Evolutionary conservation across 2,797 vertebrate species (phyloP), one percentile per base, ranked within the genome.

Genomic region (Hippocampus kuda): DNA sequence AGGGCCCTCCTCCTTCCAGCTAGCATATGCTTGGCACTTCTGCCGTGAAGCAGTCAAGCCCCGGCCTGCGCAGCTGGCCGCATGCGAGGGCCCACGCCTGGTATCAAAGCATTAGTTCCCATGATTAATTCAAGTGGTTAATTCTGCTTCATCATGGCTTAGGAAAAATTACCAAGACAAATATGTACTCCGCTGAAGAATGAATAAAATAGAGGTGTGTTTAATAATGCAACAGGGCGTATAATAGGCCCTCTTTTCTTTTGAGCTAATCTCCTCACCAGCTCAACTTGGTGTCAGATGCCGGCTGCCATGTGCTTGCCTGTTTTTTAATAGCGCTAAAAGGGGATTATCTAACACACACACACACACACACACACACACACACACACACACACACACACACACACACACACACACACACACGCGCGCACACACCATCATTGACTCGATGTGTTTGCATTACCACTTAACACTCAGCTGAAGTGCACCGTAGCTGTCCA

Each of bases 21-120:
- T 72, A 92, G 92, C 95, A 98, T 98, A 98, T 98, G 95, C 89
- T 94, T 91, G 87, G 75, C 80, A 84, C 87, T 92, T 91, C 87
- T 86, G 86, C 83, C 89, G 91, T 90, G 90, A 90, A 91, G 89
- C 86, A 91, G 90, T 82, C 86, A 75, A 81, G 75, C 79, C 78
- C 49, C 30, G 81, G 75, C 49, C 30, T 65, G 88, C 92, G 91
- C 95, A 97, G 95, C 94, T 98, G 95, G 92, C 84, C 78, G 80
- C 80, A 88, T 87, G 56, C 67, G 24, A 79, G 73, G 79, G 80
- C 78, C 81, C 73, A 72, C 42, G 77, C 80, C 79, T 69, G 68
- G 75, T 88, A 90, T 90, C 88, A 90, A 91, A 91, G 88, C 83
- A 62, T 84, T 87, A 84, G 86, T 90, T 91, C 91, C 88, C 90